These are phyloP conservation scores for Hyposoter didymator DNA, from an alignment of 2,888 invertebrate species.

Conservation along the genomic window DNA sequence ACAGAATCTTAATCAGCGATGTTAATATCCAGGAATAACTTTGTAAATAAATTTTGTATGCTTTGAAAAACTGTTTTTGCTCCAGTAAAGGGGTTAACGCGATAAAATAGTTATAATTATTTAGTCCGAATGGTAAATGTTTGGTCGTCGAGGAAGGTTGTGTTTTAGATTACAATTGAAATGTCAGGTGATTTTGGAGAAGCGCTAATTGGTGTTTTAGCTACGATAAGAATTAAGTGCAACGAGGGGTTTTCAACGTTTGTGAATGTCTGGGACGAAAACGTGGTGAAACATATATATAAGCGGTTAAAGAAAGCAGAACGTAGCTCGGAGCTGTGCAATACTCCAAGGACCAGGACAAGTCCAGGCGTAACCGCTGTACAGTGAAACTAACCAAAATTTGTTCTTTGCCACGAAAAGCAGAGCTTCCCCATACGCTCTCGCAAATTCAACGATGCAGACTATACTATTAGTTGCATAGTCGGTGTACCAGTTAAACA, in stretches of 20 bases:
- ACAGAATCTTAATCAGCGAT: too few relatives aligned
- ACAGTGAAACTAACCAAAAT: slow-evolving; percentile 63
- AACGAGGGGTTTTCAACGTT: slow-evolving; percentile 1
- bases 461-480: slow-evolving; percentile 54
- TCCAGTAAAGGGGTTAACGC: too few relatives aligned
- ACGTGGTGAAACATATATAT: not conserved
- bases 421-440: slow-evolving; percentile 51
- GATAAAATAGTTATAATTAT: too few relatives aligned
- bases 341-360: slow-evolving; percentile 37
- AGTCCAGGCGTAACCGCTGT: slow-evolving; percentile 40
- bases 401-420: slow-evolving; percentile 60
- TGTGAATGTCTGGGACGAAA: not conserved
- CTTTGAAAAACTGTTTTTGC: too few relatives aligned
- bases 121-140: too few relatives aligned
- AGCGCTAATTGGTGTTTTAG: not conserved
- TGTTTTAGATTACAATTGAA: not conserved
- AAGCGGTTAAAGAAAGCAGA: not conserved
- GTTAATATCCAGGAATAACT: too few relatives aligned
- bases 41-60: too few relatives aligned
- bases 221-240: not conserved
- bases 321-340: slow-evolving; percentile 41
- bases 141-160: not conserved
- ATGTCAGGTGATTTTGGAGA: not conserved
- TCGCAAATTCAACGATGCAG: slow-evolving; percentile 41
- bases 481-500: slow-evolving; percentile 52